Base-by-base conservation (phyloP, 1,140 invertebrate genomes). In the Drosophila baimaii region DNA sequence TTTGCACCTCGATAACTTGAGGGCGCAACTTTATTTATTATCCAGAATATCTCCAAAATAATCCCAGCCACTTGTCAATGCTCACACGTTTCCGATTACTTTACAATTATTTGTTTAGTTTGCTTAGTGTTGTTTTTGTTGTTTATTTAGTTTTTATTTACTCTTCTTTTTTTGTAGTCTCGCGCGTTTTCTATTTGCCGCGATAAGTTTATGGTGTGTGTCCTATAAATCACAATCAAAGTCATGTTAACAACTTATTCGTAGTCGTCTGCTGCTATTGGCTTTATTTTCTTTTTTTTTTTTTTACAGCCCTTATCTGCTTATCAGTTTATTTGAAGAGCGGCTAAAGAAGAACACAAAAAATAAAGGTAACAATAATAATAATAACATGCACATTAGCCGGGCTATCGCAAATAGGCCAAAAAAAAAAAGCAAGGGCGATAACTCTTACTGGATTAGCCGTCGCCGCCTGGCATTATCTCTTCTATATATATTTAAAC, bases 151-250 rank as follows among this genome's bases (percentile, higher is more conserved):
- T 31, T 5, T 37, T 46, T 37, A 27, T 39, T 17, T 25, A 17
- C 33, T 25, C 7, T 13, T 72, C 6, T 17, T 23, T 49, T 25
- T 51, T 44, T 29, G 8, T 7, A 15, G 44, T 41, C 61, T 49
- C 6, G 57, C 57, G 23, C 55, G 37, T 44, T 23, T 29, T 49
- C 27, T 35, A 31, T 66, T 64, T 37, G 25, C 17, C 31, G 72
- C 73, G 72, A 76, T 76, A 76, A 76, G 71, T 66, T 66, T 66
- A 76, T 64, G 72, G 63, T 66, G 51, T 66, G 46, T 76, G 73
- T 57, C 73, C 54, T 76, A 76, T 76, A 76, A 76, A 76, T 76
- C 73, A 76, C 73, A 76, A 76, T 76, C 73, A 76, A 76, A 76
- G 73, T 76, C 73, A 76, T 76, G 73, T 76, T 76, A 76, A 76